Evolutionary conservation across 1,140 invertebrate species (phyloP), one percentile per base, ranked within the genome.

Genomic region (Euwallacea similis): DNA sequence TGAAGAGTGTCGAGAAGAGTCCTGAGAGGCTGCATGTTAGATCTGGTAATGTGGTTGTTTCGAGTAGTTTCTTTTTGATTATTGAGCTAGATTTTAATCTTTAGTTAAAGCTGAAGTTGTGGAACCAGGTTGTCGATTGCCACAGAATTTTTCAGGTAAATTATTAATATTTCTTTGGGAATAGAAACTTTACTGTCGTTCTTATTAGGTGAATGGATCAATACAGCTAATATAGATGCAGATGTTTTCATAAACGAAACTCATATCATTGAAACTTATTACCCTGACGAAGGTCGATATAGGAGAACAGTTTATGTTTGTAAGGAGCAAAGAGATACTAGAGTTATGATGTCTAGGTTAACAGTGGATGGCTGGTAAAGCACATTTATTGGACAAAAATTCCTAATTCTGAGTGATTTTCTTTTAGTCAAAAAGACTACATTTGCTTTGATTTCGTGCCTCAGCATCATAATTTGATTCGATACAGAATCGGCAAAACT

Each of bases 371-470:
- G 95, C 85, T 99, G 93, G 92, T 94, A 84, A 81, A 79, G 44
- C 43, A 10, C 33, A 15, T 47, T 54, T 58, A 53, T 16, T 61
- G n/a, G 11, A 3, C 15, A 4, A 6, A 58, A 10, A 33, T 58
- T 58, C 10, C 2, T 16, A 16, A 7, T 9, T n/a, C 15, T 58
- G 55, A 7, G n/a, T 58, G n/a, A 10, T 58, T 58, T 16, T 16
- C 16, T 85, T 87, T 76, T 80, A 93, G 96, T 84, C 96, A 98
- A 84, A 96, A 97, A 78, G 97, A 98, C 88, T 98, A 94, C 79
- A 89, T 98, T 7, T 98, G 97, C 79, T 98, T 97, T 78, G 95
- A 98, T 80, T 97, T 99, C 81, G 89, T 98, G 9, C 93, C 95
- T 0, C 87, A 94, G 71, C 96, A 98, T 86, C 96, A 98, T 77